These are phyloP conservation scores for Chiloscyllium punctatum DNA, from an alignment of 2,797 vertebrate genomes.

Conservation along the genomic window DNA sequence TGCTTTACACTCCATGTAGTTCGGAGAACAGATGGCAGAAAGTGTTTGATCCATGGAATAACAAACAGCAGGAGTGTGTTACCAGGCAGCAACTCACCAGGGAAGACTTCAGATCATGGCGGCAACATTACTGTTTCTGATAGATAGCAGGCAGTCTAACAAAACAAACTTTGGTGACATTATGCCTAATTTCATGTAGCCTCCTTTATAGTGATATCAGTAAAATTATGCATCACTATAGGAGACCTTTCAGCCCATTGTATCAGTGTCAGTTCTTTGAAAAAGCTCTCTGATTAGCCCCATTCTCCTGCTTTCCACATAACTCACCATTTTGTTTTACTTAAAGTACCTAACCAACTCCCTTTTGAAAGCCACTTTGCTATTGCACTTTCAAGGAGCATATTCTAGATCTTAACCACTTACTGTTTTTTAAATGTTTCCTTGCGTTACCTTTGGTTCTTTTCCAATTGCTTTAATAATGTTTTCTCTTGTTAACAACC, in stretches of 20 bases:
- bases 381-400: neutral
- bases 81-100: slow-evolving; percentile 12
- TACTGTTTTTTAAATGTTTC: neutral
- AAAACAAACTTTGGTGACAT: neutral
- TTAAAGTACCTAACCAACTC: neutral
- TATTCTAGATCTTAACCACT: neutral
- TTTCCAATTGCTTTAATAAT: neutral
- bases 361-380: neutral
- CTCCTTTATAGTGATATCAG: neutral
- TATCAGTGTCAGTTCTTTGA: neutral
- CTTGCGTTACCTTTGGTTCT: neutral
- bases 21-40: slow-evolving; percentile 23
- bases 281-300: neutral
- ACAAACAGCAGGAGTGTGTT: slow-evolving; percentile 10
- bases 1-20: neutral
- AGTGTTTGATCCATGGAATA: slow-evolving; percentile 13
- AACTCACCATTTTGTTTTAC: too few species aligned
- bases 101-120: neutral
- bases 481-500: neutral
- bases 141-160: neutral
- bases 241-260: neutral
- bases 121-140: neutral
- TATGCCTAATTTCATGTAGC: neutral
- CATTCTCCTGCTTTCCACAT: neutral
- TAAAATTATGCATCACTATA: neutral